phyloP scores from a whole-genome alignment of 2,888 invertebrate species.

The Parnassius mnemosyne region DNA sequence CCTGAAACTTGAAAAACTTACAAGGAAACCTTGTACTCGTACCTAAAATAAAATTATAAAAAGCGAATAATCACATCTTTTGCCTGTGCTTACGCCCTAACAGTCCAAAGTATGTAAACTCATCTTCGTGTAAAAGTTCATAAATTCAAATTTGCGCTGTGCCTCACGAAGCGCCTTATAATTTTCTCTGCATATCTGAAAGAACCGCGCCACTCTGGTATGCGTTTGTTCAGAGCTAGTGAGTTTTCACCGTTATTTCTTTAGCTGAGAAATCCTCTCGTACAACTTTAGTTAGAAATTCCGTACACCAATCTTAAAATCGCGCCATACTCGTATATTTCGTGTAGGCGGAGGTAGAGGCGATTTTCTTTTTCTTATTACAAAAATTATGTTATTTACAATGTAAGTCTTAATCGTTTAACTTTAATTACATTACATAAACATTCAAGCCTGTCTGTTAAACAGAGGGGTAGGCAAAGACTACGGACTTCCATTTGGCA shows the following conservation, averaged over 20 bases:
- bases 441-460: too few relatives aligned
- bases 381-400: conserved; percentile 34
- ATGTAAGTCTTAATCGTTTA: conserved; percentile 20
- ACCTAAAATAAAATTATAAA: too few relatives aligned
- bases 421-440: too few relatives aligned
- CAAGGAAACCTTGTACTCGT: too few relatives aligned
- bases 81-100: conserved; percentile 40
- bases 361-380: conserved; percentile 52
- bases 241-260: conserved; percentile 63
- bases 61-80: conserved; percentile 17
- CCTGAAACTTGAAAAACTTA: too few relatives aligned
- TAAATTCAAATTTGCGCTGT: conserved; percentile 55
- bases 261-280: conserved; percentile 59
- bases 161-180: conserved; percentile 49
- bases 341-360: conserved; percentile 52
- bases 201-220: conserved; percentile 44
- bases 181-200: conserved; percentile 56
- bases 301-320: conserved; percentile 64
- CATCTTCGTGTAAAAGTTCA: conserved; percentile 56
- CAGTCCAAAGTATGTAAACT: conserved; percentile 44
- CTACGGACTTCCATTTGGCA: too few relatives aligned
- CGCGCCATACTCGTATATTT: conserved; percentile 56
- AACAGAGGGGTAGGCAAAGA: too few relatives aligned
- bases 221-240: conserved; percentile 48
- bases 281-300: conserved; percentile 68